Base-by-base conservation (phyloP, 2,888 invertebrate genomes). In the Cactoblastis cactorum region DNA sequence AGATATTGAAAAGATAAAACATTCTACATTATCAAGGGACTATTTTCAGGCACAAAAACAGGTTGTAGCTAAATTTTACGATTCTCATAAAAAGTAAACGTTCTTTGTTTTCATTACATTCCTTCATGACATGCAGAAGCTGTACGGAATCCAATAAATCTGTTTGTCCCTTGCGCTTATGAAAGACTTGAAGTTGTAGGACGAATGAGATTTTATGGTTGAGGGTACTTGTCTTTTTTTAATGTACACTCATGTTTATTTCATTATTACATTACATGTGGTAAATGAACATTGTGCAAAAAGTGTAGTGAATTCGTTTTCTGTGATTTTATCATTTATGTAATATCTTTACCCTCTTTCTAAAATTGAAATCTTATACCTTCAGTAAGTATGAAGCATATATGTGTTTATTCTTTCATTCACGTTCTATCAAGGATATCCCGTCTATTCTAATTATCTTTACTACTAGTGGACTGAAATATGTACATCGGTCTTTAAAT, bases 111-210 rank as follows among this genome's bases (percentile, higher is more conserved):
- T 45, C 47, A 48, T 48, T 48, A 48, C 24, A 37, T 48, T 48
- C 47, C 9, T 32, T 4, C 49, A 38, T 46, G 53, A 55, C 43
- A 50, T 55, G 52, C 41, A 50, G 49, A 39, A 49, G 34, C 22
- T 17, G 37, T 24, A 52, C 34, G 17, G 22, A 53, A 50, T 34
- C 50, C 59, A 62, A 67, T 68, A 69, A 69, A 67, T 65, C 65
- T 58, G 55, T 56, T 64, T 51, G 50, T 51, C 48, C 53, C 58
- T 58, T 59, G 61, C 61, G 61, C 61, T 67, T 74, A 72, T 71
- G 69, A 73, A 72, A 67, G 70, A 65, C 67, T 69, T 74, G n/a
- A 69, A 71, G 57, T 68, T 65, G 63, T 58, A 62, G 55, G 56
- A 63, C 57, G 60, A 45, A 53, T 45, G 56, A 62, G 58, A 64